Evolutionary conservation across 2,113 vertebrate genomes (phyloP).

Genomic region (Symphodus melops): DNA sequence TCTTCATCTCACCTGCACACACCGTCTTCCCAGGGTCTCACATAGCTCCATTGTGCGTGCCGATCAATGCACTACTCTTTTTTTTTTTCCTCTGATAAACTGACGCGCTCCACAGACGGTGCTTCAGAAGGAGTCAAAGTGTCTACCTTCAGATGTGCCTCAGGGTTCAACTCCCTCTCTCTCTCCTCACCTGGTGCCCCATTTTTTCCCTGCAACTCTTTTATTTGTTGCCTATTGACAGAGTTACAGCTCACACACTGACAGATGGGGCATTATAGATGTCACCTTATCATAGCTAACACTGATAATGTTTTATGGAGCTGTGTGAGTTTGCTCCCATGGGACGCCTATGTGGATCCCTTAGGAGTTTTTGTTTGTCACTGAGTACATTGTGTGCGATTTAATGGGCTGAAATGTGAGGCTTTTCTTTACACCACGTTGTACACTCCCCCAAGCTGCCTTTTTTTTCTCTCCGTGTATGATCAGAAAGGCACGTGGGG

Average conservation of each 20-base stretch:
- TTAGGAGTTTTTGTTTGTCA: constrained; percentile 13
- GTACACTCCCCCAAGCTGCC: constrained; percentile 37
- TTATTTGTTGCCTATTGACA: constrained; percentile 61
- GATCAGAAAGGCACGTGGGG: constrained; percentile 18
- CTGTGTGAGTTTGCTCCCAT: constrained; percentile 31
- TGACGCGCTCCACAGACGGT: constrained; percentile 53
- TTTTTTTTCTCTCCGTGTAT: background rate
- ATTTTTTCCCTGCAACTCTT: constrained; percentile 34
- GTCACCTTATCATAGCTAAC: constrained; percentile 61
- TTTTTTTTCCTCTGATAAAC: constrained; percentile 18
- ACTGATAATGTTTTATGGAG: constrained; percentile 72
- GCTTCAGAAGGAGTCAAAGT: constrained; percentile 68
- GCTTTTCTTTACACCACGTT: constrained; percentile 42
- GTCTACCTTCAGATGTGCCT: constrained; percentile 73
- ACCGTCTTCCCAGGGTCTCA: constrained; percentile 71
- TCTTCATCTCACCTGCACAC: constrained; percentile 55
- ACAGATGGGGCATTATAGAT: constrained; percentile 70
- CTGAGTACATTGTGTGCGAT: constrained; percentile 43
- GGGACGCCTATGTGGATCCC: constrained; percentile 33
- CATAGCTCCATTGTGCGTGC: constrained; percentile 63
- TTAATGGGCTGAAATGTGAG: constrained; percentile 60
- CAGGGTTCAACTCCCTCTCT: constrained; percentile 40
- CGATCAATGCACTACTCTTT: constrained; percentile 51
- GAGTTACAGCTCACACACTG: constrained; percentile 60
- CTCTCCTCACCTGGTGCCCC: constrained; percentile 6